Percentiles rank a stretch among this genome's conserved stretches.
These are phyloP conservation scores for Gavialis gangeticus DNA, from an alignment of 2,113 vertebrate genomes.

Conservation along the genomic window DNA sequence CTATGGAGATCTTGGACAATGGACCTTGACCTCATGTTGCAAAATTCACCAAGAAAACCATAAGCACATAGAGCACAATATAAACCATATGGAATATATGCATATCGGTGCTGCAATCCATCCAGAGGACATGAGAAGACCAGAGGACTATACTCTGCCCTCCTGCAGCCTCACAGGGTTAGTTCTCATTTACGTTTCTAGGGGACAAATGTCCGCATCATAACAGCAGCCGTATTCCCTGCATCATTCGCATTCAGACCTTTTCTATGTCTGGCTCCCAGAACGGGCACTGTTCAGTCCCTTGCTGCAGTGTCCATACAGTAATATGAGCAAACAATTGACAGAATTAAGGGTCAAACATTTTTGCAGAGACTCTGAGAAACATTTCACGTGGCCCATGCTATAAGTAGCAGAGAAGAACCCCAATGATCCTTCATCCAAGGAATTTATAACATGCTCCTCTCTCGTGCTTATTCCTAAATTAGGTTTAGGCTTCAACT, in stretches of 20 bases:
- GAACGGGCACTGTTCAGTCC: not conserved
- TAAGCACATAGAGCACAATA: not conserved
- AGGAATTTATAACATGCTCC: slow-evolving; percentile 31
- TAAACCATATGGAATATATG: not conserved
- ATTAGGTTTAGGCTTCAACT: slow-evolving; percentile 27
- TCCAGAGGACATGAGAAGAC: not conserved
- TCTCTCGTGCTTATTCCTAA: not conserved
- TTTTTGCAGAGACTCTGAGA: not conserved
- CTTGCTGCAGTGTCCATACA: not conserved
- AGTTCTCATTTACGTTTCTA: slow-evolving; percentile 31
- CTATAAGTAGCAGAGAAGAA: slow-evolving; percentile 13
- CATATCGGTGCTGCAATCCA: not conserved
- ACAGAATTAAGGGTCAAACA: not conserved
- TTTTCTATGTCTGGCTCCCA: not conserved
- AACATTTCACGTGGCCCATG: not conserved
- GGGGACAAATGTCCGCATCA: not conserved
- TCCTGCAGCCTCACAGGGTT: slow-evolving; percentile 10
- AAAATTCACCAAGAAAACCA: not conserved
- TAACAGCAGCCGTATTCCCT: not conserved
- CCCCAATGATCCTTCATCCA: not conserved
- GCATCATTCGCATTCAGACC: not conserved
- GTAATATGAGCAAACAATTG: not conserved
- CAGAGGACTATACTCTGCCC: not conserved
- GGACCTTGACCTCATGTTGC: accelerated
- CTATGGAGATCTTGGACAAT: not conserved